phyloP scores from a whole-genome alignment of 2,888 invertebrate genomes.

The Lasioglossum figueresi region DNA sequence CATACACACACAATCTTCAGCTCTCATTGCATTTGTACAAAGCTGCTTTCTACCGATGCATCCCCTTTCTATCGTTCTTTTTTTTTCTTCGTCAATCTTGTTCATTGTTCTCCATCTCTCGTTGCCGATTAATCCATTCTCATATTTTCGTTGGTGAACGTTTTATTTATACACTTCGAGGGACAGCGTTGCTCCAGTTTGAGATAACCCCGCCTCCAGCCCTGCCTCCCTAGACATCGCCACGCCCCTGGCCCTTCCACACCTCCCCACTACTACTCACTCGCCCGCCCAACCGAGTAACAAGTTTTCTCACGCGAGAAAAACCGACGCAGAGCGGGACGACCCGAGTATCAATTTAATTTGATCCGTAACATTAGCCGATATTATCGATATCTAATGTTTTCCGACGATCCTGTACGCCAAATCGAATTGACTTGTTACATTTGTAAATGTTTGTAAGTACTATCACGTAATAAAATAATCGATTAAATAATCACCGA shows the following conservation, averaged over 20 bases:
- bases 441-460: conserved; percentile 83
- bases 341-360: conserved; percentile 43
- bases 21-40: conserved; percentile 64
- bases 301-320: conserved; percentile 20
- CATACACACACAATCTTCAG: conserved; percentile 39
- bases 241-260: background rate
- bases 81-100: background rate
- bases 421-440: conserved; percentile 82
- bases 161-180: conserved; percentile 29
- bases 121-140: conserved; percentile 1
- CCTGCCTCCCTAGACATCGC: background rate
- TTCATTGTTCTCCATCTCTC: background rate
- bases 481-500: conserved; percentile 77
- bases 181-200: conserved; percentile 32
- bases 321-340: conserved; percentile 36
- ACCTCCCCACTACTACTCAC: background rate
- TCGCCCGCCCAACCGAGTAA: conserved; percentile 4
- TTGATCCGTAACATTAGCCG: conserved; percentile 62
- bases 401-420: conserved; percentile 79
- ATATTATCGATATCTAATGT: conserved; percentile 73
- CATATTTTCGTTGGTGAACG: conserved; percentile 20
- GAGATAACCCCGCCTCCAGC: background rate
- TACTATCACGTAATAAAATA: conserved; percentile 80
- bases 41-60: conserved; percentile 59
- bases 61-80: conserved; percentile 1